Evolutionary conservation across 1,140 invertebrate species (phyloP).

Genomic region (Drosophila arawakana): DNA sequence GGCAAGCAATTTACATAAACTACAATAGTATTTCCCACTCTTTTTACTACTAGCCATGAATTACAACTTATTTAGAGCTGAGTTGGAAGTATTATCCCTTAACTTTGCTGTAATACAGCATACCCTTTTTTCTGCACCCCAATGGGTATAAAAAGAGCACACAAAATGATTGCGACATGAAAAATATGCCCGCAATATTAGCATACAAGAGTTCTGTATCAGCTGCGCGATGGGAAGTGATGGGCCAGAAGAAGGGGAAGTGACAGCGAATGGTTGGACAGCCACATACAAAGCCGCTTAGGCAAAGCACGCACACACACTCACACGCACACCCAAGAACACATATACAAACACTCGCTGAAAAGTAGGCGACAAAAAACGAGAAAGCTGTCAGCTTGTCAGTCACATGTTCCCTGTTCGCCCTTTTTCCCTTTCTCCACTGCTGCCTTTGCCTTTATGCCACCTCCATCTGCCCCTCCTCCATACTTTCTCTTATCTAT

Average conservation of each 20-base stretch:
- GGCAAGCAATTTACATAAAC: neutral
- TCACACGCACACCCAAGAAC: conserved; percentile 26
- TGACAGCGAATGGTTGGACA: neutral
- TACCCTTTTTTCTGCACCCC: too few relatives aligned
- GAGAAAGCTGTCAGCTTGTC: conserved; percentile 32
- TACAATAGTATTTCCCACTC: too few relatives aligned
- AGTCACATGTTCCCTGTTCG: conserved; percentile 12
- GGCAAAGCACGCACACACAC: conserved; percentile 43
- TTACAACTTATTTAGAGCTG: too few relatives aligned
- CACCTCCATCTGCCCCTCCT: neutral
- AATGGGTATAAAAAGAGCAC: conserved; percentile 19
- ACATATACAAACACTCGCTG: conserved; percentile 9
- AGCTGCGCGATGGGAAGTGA: neutral
- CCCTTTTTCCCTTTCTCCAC: neutral
- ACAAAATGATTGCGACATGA: conserved; percentile 74
- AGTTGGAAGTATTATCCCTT: too few relatives aligned
- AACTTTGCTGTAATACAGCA: too few relatives aligned
- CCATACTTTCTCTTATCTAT: conserved; percentile 64
- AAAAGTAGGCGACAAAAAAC: conserved; percentile 35
- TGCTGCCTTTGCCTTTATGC: neutral
- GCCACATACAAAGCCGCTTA: conserved; percentile 58
- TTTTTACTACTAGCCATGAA: too few relatives aligned
- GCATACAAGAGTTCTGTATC: conserved; percentile 55
- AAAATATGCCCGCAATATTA: conserved; percentile 75
- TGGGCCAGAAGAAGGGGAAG: neutral